These are phyloP conservation scores for Ellobius talpinus DNA, from an alignment of 2,113 vertebrate species.

Conservation along the genomic window DNA sequence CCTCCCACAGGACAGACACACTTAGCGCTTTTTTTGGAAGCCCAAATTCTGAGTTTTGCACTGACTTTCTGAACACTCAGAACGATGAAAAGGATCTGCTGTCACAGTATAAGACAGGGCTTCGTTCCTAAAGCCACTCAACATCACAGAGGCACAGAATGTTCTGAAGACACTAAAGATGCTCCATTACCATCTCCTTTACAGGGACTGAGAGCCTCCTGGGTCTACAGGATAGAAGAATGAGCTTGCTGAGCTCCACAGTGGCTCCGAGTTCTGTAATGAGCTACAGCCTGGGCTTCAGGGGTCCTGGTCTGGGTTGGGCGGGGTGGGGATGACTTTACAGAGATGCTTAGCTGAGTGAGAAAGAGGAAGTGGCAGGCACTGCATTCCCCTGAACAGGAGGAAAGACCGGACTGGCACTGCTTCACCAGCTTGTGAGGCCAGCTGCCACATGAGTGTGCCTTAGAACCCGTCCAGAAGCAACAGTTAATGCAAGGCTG, in stretches of 20 bases:
- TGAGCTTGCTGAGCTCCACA: background rate
- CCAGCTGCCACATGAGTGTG: background rate
- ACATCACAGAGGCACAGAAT: background rate
- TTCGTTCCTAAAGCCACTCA: background rate
- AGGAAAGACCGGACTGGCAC: background rate
- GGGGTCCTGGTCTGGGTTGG: background rate
- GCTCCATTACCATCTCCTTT: background rate
- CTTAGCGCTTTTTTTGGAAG: background rate
- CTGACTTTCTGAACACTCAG: background rate
- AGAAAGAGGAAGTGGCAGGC: background rate
- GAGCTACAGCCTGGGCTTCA: background rate
- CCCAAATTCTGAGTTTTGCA: background rate
- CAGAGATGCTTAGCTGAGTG: background rate
- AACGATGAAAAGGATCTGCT: background rate
- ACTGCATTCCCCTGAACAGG: background rate
- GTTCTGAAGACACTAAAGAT: background rate
- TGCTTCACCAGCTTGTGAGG: background rate
- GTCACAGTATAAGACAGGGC: background rate
- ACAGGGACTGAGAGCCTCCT: background rate
- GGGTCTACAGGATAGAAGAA: background rate
- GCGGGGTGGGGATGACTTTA: background rate
- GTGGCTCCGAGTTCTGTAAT: background rate
- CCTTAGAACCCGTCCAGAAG: background rate
- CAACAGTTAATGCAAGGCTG: background rate
- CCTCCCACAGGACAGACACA: background rate